Evolutionary conservation across 1,140 invertebrate species (phyloP).

Genomic region (Macrocentrus cingulum): DNA sequence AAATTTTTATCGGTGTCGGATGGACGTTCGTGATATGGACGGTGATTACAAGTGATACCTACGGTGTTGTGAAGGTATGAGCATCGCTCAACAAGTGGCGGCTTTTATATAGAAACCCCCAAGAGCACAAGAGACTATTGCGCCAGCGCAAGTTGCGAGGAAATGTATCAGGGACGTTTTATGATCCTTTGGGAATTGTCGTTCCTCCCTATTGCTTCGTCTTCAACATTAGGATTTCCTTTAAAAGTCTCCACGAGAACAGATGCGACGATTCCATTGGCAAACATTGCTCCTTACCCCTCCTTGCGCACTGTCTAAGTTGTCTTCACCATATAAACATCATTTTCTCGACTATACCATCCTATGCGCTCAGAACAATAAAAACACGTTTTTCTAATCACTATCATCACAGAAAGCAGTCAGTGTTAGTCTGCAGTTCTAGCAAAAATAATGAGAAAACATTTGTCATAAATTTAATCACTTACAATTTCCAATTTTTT

Average conservation of each 20-base stretch:
- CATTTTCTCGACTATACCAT: too few species aligned
- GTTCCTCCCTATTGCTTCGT: neutral
- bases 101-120: conserved; percentile 53
- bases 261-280: conserved; percentile 24
- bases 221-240: conserved; percentile 24
- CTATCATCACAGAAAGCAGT: too few species aligned
- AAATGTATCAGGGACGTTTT: conserved; percentile 23
- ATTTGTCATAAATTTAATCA: too few species aligned
- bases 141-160: conserved; percentile 36
- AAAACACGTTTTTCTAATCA: too few species aligned
- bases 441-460: too few species aligned
- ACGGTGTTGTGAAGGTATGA: conserved; percentile 49
- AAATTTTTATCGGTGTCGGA: conserved; percentile 1
- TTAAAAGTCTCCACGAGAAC: conserved; percentile 21
- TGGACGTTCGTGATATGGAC: conserved; percentile 32
- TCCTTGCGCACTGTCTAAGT: too few species aligned
- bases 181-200: conserved; percentile 30
- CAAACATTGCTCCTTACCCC: conserved; percentile 28
- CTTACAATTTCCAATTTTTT: too few species aligned
- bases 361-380: too few species aligned
- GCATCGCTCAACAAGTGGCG: conserved; percentile 57
- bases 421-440: too few species aligned
- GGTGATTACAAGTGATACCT: conserved; percentile 39
- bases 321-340: too few species aligned
- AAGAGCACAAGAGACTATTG: conserved; percentile 24